Base-by-base conservation (phyloP, 1,140 invertebrate genomes). In the Metaphire vulgaris region DNA sequence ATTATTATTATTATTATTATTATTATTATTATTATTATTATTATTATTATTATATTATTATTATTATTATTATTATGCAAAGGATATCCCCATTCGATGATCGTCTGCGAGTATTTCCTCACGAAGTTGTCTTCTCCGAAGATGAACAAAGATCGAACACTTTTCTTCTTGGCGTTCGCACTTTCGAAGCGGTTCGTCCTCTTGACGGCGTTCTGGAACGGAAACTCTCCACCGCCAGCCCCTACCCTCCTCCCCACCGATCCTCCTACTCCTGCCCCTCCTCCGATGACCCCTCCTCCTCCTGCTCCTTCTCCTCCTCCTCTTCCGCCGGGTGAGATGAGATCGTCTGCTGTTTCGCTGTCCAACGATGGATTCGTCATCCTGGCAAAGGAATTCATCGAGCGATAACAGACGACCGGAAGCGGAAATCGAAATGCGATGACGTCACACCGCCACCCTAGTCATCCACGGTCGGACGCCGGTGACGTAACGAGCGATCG, bases 1-100 rank as follows among this genome's bases (percentile, higher is more conserved):
- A n/a, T n/a, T n/a, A n/a, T n/a, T n/a, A n/a, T n/a, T n/a, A n/a
- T n/a, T n/a, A n/a, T n/a, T n/a, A n/a, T n/a, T n/a, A n/a, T n/a
- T n/a, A n/a, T n/a, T n/a, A n/a, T n/a, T n/a, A n/a, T n/a, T n/a
- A n/a, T n/a, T n/a, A n/a, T n/a, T n/a, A n/a, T n/a, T n/a, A n/a
- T n/a, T n/a, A n/a, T n/a, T n/a, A n/a, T n/a, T n/a, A n/a, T n/a
- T n/a, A n/a, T n/a, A n/a, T n/a, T n/a, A n/a, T n/a, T n/a, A n/a
- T n/a, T n/a, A n/a, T n/a, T n/a, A n/a, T n/a, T n/a, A n/a, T n/a
- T n/a, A n/a, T n/a, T n/a, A n/a, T n/a, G n/a, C n/a, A 91, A 91
- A 91, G 90, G 90, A 91, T 91, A 91, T 91, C 95, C 95, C 96
- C 96, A 99, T 91, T 99, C 96, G 88, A 99, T 98, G 88, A 99